These are phyloP conservation scores for Galeopsomyia nigrocyanea DNA, from an alignment of 2,888 invertebrate species.

Conservation along the genomic window DNA sequence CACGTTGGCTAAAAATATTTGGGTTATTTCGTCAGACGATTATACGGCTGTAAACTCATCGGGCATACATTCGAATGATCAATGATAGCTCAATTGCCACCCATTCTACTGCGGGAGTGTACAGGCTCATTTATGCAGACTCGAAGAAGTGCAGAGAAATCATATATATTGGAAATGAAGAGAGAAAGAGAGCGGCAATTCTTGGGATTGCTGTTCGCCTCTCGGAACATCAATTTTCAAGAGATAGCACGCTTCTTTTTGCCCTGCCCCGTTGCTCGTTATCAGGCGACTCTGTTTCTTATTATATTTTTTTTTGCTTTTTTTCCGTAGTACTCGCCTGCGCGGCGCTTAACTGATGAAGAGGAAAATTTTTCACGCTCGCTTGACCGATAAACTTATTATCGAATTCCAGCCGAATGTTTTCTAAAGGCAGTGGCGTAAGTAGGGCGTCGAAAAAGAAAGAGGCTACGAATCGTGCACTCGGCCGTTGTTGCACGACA, in stretches of 20 bases:
- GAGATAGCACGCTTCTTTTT: conserved; percentile 19
- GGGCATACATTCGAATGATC: too few relatives aligned
- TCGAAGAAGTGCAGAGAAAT: too few relatives aligned
- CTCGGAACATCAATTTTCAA: conserved; percentile 11
- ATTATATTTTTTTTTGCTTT: conserved; percentile 15
- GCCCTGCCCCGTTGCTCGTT: conserved; percentile 4
- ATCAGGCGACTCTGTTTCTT: conserved; percentile 19
- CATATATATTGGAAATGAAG: neutral
- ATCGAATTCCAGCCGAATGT: conserved; percentile 39
- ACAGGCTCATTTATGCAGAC: too few relatives aligned
- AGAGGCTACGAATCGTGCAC: too few relatives aligned
- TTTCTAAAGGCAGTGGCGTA: conserved; percentile 22
- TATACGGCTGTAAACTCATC: too few relatives aligned
- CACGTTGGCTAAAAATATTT: too few relatives aligned
- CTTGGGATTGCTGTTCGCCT: neutral
- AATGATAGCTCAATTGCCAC: too few relatives aligned
- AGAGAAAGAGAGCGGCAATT: neutral
- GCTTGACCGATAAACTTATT: conserved; percentile 41
- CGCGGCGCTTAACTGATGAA: neutral
- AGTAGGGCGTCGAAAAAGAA: neutral
- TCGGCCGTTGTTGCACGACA: too few relatives aligned
- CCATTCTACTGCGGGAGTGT: too few relatives aligned
- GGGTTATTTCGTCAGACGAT: too few relatives aligned
- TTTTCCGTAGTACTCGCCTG: conserved; percentile 3
- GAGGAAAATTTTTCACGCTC: conserved; percentile 41